phyloP scores from a whole-genome alignment of 2,888 invertebrate genomes.

The Drosophila picticornis region DNA sequence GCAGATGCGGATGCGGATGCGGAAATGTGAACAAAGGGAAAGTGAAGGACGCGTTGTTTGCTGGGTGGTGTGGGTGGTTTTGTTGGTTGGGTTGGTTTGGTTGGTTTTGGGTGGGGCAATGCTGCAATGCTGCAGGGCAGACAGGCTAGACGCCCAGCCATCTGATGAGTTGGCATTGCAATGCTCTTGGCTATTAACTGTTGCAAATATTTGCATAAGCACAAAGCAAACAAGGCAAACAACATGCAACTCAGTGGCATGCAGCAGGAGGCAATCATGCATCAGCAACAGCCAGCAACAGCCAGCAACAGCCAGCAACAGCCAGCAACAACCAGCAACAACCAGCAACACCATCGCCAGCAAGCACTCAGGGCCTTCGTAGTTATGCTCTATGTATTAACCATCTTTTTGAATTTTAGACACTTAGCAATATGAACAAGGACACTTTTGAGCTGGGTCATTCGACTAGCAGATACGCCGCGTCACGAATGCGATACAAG shows the following conservation, averaged over 20 bases:
- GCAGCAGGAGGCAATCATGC: constrained; percentile 25
- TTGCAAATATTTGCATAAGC: constrained; percentile 73
- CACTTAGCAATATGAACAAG: constrained; percentile 48
- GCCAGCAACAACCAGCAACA: constrained; percentile 6
- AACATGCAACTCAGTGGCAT: constrained; percentile 44
- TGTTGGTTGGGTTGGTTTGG: background rate
- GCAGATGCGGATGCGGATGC: constrained; percentile 36
- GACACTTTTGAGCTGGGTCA: background rate
- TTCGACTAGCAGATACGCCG: background rate
- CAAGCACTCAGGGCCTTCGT: constrained; percentile 25
- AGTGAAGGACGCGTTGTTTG: constrained; percentile 46
- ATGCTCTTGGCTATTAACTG: constrained; percentile 78
- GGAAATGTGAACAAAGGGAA: constrained; percentile 62
- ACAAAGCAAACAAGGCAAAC: constrained; percentile 59
- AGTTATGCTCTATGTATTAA: constrained; percentile 6
- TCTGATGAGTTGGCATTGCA: constrained; percentile 64
- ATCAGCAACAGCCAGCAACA: constrained; percentile 8
- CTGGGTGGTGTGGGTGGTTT: constrained; percentile 1
- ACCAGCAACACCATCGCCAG: constrained; percentile 10
- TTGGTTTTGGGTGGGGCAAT: constrained; percentile 3
- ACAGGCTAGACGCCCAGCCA: constrained; percentile 53
- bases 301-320: constrained; percentile 9
- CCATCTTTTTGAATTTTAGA: constrained; percentile 41
- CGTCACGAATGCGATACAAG: background rate
- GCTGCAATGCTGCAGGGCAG: constrained; percentile 54